Evolutionary conservation across 2,113 vertebrate genomes (phyloP).

Genomic region (Sardina pilchardus): DNA sequence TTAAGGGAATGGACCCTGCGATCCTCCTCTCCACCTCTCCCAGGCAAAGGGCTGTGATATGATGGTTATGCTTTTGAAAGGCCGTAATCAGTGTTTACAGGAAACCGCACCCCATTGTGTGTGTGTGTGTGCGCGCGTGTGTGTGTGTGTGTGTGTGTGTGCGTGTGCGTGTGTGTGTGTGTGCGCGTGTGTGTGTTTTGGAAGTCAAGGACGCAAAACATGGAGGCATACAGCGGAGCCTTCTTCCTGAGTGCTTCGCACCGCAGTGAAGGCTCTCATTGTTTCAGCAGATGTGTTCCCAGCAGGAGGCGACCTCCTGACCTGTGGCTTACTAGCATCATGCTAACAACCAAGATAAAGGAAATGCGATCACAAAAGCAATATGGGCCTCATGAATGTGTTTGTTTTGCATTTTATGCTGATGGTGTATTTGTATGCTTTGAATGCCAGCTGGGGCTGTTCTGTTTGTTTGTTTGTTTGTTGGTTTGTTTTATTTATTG

Average conservation of each 20-base stretch:
- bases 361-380: neutral
- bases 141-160: neutral
- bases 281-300: slow-evolving; percentile 18
- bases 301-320: neutral
- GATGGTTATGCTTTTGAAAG: neutral
- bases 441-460: too few relatives aligned
- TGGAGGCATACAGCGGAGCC: neutral
- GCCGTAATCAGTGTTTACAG: slow-evolving; percentile 12
- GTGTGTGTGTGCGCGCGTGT: neutral
- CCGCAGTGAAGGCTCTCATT: neutral
- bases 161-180: neutral
- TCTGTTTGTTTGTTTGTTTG: neutral
- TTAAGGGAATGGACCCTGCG: neutral
- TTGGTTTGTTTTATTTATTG: neutral
- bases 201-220: neutral
- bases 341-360: neutral
- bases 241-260: neutral
- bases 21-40: neutral
- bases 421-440: neutral
- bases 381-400: neutral
- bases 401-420: neutral
- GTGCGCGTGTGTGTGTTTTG: slow-evolving; percentile 5
- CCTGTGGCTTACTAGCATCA: neutral
- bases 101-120: neutral
- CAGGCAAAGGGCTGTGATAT: neutral